These are phyloP conservation scores for Chaetops frenatus DNA, from an alignment of 2,113 vertebrate species.

Conservation along the genomic window DNA sequence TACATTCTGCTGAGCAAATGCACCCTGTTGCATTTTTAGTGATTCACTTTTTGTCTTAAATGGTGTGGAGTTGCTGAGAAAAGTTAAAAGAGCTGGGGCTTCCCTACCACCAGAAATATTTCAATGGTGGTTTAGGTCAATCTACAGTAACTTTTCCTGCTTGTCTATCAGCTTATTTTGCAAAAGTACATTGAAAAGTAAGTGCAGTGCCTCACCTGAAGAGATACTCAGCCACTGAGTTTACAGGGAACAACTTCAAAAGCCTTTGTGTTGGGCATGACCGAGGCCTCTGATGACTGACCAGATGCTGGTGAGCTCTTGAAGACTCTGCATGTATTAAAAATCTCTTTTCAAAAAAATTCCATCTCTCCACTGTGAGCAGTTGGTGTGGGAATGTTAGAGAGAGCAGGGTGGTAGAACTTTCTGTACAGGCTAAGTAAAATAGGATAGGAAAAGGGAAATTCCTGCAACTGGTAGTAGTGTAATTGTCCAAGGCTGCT, in stretches of 20 bases:
- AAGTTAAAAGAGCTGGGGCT: not conserved
- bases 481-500: not conserved
- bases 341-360: not conserved
- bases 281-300: not conserved
- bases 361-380: fast-evolving
- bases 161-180: not conserved
- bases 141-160: not conserved
- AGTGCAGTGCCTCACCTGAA: not conserved
- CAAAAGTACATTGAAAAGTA: not conserved
- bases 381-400: not conserved
- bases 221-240: not conserved
- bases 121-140: not conserved
- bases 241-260: not conserved
- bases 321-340: not conserved
- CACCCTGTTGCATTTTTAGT: not conserved
- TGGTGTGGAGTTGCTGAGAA: not conserved
- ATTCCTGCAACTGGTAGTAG: not conserved
- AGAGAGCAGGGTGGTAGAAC: not conserved
- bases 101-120: not conserved
- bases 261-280: not conserved
- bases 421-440: not conserved
- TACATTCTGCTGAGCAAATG: not conserved
- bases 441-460: not conserved
- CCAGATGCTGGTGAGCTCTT: not conserved
- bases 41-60: not conserved